Conservation (phyloP, 2,113 vertebrate genomes). For the Geococcyx californianus region DNA sequence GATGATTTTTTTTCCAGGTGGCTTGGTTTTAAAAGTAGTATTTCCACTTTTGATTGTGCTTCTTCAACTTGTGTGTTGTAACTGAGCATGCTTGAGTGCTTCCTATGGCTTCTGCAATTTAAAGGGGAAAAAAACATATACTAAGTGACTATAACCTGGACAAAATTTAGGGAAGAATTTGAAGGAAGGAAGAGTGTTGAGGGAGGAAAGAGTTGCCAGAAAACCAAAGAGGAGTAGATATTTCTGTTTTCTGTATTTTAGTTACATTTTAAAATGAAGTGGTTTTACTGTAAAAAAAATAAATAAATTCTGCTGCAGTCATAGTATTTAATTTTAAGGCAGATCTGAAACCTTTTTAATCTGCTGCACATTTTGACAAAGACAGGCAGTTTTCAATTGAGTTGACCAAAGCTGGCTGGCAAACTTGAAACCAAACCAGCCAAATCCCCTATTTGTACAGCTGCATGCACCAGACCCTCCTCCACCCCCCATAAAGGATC, state of each 20-base stretch:
- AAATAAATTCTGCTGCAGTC: not conserved
- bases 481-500: not conserved
- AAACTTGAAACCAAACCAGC: conserved; percentile 16
- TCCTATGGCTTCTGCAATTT: not conserved
- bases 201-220: not conserved
- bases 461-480: not conserved
- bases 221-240: not conserved
- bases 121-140: not conserved
- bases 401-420: not conserved
- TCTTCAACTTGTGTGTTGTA: not conserved
- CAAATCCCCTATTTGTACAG: conserved; percentile 37
- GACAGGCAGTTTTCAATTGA: not conserved
- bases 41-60: not conserved
- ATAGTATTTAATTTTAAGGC: not conserved
- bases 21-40: not conserved
- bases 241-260: not conserved
- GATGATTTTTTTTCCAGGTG: not conserved
- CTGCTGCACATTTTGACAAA: not conserved
- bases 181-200: too few relatives aligned
- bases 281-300: not conserved
- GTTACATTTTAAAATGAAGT: not conserved
- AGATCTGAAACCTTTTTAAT: not conserved
- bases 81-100: not conserved
- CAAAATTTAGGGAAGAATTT: not conserved
- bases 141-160: not conserved